A percentile compares a stretch with the other conserved stretches of the same genome.
These are phyloP conservation scores for Opisthograptis luteolata DNA, from an alignment of 2,888 invertebrate genomes.

Conservation along the genomic window DNA sequence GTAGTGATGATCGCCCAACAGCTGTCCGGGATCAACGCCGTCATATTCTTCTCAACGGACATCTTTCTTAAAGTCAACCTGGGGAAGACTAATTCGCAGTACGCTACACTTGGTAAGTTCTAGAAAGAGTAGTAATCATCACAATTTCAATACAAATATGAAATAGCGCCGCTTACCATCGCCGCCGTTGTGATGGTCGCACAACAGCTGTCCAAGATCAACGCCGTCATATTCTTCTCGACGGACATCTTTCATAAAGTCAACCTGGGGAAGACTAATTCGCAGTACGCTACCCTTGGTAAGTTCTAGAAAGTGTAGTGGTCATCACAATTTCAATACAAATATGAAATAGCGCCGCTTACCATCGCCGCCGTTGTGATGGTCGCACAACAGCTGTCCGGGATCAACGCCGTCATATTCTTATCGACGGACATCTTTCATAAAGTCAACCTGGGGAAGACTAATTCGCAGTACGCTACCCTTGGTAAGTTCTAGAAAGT, in stretches of 20 bases:
- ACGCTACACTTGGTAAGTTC: conserved; percentile 87
- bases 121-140: too few relatives aligned
- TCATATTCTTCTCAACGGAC: conserved; percentile 92
- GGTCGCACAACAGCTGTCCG: conserved; percentile 95
- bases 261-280: conserved; percentile 82
- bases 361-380: conserved; percentile 92
- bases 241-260: conserved; percentile 91
- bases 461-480: conserved; percentile 90
- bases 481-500: conserved; percentile 69
- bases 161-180: conserved; percentile 92
- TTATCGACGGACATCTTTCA: conserved; percentile 93
- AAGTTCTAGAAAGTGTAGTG: conserved; percentile 34
- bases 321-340: too few relatives aligned
- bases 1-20: conserved; percentile 95
- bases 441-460: conserved; percentile 85
- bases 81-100: conserved; percentile 85
- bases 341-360: too few relatives aligned
- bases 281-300: conserved; percentile 91
- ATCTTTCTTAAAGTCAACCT: conserved; percentile 91
- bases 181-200: conserved; percentile 93
- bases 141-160: too few relatives aligned
- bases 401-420: conserved; percentile 95
- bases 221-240: conserved; percentile 94
- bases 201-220: conserved; percentile 95
- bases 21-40: conserved; percentile 95